Percentiles rank a stretch among this genome's conserved stretches.
Conservation (phyloP, 2,888 invertebrate genomes). For the Clitarchus hookeri region DNA sequence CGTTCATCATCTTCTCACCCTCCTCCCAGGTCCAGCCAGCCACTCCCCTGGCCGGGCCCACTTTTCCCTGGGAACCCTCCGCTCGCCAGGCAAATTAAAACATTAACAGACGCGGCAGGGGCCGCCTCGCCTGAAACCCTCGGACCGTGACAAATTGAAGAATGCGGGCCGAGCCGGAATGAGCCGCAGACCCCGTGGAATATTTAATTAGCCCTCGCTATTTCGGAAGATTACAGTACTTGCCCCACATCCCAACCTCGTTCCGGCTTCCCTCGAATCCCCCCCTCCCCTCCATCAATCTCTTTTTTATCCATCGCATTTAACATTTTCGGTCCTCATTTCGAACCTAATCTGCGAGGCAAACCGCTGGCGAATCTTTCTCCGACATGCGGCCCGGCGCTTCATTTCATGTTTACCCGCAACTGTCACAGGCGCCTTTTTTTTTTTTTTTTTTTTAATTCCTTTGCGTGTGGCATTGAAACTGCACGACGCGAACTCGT, state of each 20-base stretch:
- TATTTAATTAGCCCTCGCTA: background rate
- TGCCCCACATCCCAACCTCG: background rate
- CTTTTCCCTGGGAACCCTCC: background rate
- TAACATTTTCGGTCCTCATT: background rate
- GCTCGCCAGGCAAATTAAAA: background rate
- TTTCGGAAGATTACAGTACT: conserved; percentile 14
- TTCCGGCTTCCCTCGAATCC: background rate
- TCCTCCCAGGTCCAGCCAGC: no score
- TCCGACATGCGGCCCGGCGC: background rate
- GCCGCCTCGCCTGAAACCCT: background rate
- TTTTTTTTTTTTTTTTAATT: no score
- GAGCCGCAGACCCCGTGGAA: background rate
- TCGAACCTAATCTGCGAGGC: background rate
- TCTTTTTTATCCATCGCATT: background rate
- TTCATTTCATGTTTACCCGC: no score
- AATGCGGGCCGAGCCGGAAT: background rate
- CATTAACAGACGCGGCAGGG: background rate
- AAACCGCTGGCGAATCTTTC: background rate
- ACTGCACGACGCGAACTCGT: no score
- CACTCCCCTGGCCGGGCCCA: background rate
- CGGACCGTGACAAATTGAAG: background rate
- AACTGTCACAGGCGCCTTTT: no score
- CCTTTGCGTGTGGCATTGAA: no score
- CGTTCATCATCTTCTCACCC: conserved; percentile 4
- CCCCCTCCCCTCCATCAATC: background rate